Evolutionary conservation across 2,113 vertebrate species (phyloP), one percentile per base, ranked within the genome.

Genomic region (Cyanoliseus patagonus): DNA sequence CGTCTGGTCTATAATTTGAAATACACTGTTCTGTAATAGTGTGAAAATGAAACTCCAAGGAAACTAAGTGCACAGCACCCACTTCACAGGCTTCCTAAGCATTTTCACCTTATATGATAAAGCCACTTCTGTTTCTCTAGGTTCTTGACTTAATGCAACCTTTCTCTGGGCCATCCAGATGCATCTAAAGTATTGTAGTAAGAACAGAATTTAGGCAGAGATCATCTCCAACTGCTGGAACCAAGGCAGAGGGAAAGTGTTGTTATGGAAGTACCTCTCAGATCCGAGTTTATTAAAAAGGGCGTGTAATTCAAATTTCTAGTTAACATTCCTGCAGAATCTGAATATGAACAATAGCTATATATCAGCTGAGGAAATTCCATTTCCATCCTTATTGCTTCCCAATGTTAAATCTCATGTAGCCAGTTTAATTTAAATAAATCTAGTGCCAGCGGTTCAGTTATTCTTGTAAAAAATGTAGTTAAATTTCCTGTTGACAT

Each of bases 391-490:
- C 47, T 81, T 90, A 63, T 10, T 77, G 18, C 69, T 89, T 96
- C 77, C 83, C 64, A 46, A 3, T 61, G 61, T 85, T 82, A 57
- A 46, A 83, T 78, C 27, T 74, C 42, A 51, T 46, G 24, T 86
- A 85, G 25, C n/a, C 59, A 82, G 62, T 14, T 69, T 74, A 96
- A 92, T 86, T 80, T 79, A 96, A 92, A 87, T 59, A 82, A 75
- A 83, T 53, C 28, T 84, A 19, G 69, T 92, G 61, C 15, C 33
- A 94, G 19, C n/a, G 15, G 42, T 74, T 86, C 55, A 67, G 67
- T 55, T 91, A 46, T 62, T 95, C 47, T 52, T 83, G 24, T 42
- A 81, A 62, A 77, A 89, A 90, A 92, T 79, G 37, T 41, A 81
- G 55, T 86, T 85, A 73, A 47, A 78, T 80, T 81, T 88, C 15